These are phyloP conservation scores for Carassius carassius DNA, from an alignment of 2,113 vertebrate genomes.

Conservation along the genomic window DNA sequence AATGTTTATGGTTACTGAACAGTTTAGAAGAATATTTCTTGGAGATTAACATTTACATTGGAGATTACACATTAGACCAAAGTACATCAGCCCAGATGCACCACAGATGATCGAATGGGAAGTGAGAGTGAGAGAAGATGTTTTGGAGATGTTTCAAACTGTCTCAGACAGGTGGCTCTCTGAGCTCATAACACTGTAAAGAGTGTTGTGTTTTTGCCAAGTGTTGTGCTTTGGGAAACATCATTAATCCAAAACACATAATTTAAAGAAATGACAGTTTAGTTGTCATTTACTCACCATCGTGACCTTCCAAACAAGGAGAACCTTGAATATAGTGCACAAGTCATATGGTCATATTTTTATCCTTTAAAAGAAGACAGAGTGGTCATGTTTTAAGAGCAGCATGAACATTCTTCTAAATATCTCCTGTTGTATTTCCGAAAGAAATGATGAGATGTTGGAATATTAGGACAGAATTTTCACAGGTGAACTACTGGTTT, in stretches of 20 bases:
- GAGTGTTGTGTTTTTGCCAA: not conserved
- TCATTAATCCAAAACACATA: not conserved
- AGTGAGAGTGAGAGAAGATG: not conserved
- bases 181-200: not conserved
- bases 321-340: not conserved
- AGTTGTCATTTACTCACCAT: not conserved
- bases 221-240: not conserved
- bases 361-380: not conserved
- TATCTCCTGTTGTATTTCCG: not conserved
- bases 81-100: conserved; percentile 48
- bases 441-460: not conserved
- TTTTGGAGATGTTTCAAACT: not conserved
- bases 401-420: not conserved
- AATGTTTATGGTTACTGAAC: not conserved
- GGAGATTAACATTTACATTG: no score
- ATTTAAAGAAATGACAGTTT: not conserved
- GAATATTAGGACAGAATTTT: not conserved
- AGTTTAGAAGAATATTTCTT: conserved; percentile 24
- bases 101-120: conserved; percentile 41
- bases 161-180: conserved; percentile 6
- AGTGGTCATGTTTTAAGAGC: not conserved
- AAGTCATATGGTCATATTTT: not conserved
- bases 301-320: not conserved
- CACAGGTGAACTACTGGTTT: not conserved
- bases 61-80: conserved; percentile 42